These are phyloP conservation scores for Eristalis tenax DNA, from an alignment of 2,888 invertebrate genomes.

Conservation along the genomic window DNA sequence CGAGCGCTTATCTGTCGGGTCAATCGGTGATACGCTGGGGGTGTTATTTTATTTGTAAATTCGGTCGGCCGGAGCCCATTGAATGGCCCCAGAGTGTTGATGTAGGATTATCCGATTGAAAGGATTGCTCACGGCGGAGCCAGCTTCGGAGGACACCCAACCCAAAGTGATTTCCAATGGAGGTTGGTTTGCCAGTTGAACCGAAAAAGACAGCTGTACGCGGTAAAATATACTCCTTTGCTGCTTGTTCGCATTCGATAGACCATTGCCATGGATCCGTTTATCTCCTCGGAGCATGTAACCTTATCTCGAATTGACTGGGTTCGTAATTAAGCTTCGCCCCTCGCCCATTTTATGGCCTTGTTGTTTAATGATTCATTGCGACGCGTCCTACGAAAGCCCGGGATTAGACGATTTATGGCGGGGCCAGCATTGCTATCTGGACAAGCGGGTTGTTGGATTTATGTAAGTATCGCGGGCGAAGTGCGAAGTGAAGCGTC, in stretches of 20 bases:
- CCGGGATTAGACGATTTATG: neutral
- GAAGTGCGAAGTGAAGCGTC: neutral
- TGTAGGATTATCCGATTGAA: slow-evolving; percentile 15
- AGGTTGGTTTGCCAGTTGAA: no score
- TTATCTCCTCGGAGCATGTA: neutral
- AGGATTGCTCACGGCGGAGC: neutral
- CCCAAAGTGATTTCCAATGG: neutral
- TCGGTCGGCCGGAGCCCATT: neutral
- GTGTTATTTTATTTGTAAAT: neutral
- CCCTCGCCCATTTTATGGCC: neutral
- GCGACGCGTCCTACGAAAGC: neutral
- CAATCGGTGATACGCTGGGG: slow-evolving; percentile 5
- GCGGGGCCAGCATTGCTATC: neutral
- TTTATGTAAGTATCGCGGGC: neutral
- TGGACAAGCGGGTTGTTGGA: neutral
- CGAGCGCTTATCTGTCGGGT: slow-evolving; percentile 20
- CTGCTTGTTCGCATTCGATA: neutral
- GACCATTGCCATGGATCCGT: neutral
- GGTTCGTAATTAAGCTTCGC: neutral
- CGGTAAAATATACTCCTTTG: neutral
- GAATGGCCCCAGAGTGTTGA: neutral
- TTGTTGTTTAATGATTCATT: neutral
- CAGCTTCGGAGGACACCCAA: neutral
- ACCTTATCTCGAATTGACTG: neutral
- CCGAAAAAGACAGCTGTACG: neutral